These are phyloP conservation scores for Pseudomyrmex sp. DNA, from an alignment of 1,140 invertebrate species.

Conservation along the genomic window DNA sequence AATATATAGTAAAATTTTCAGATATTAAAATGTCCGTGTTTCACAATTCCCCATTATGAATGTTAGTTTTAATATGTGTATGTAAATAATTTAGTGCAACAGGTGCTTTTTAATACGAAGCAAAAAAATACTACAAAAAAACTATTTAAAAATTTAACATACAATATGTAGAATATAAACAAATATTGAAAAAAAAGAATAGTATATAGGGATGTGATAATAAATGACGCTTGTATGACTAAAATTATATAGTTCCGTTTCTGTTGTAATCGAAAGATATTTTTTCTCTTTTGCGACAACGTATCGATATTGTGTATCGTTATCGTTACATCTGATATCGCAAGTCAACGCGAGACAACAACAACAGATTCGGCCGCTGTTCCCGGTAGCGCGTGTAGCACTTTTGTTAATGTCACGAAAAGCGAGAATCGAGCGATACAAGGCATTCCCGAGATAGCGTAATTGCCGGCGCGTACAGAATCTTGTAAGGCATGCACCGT, in stretches of 20 bases:
- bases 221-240: too few relatives aligned
- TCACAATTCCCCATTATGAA: neutral
- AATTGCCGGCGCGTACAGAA: constrained; percentile 76
- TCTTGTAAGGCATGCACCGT: constrained; percentile 72
- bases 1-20: too few relatives aligned
- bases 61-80: neutral
- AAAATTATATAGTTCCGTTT: too few relatives aligned
- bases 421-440: constrained; percentile 75
- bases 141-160: neutral
- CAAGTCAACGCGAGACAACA: neutral
- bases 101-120: constrained; percentile 1
- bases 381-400: constrained; percentile 67
- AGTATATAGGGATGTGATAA: too few relatives aligned
- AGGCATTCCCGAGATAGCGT: constrained; percentile 76
- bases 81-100: neutral
- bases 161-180: neutral
- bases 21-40: neutral
- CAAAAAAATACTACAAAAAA: neutral
- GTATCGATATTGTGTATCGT: neutral
- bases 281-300: neutral
- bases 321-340: neutral
- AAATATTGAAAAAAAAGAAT: neutral
- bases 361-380: constrained; percentile 3
- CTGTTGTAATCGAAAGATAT: neutral
- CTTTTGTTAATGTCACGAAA: constrained; percentile 75